Base-by-base conservation (phyloP, 2,888 invertebrate species). In the Cheilosia pagana region DNA sequence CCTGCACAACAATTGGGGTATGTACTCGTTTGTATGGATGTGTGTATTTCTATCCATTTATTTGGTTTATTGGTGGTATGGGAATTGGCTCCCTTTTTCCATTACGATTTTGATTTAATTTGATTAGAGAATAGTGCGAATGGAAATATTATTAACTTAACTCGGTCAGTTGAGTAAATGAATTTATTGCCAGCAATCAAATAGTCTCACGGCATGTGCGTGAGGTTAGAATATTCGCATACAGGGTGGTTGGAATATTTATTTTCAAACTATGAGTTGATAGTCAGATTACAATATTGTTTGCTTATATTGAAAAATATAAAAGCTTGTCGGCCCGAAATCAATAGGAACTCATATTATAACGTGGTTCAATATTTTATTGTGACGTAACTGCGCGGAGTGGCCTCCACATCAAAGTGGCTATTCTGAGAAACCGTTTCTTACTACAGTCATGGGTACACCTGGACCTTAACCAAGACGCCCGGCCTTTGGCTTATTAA, bases 101-200 rank as follows among this genome's bases (percentile, higher is more conserved):
- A 90, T 91, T 91, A 90, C 88, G 87, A 87, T 74, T 90, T 89
- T 90, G 91, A 91, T 91, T 91, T 91, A 91, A 91, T 91, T 91
- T 90, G 91, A 90, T 90, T 89, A 89, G 91, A 91, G 91, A 90
- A 90, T 89, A 88, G 89, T 88, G 87, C 82, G 86, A 82, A 87
- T 83, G 79, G 68, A 74, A 83, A 79, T 79, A 79, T 83, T 78
- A 83, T 83, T 83, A 74, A 83, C 72, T 74, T 63, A 68, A 68
- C 74, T 74, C 39, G 25, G 63, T 68, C 21, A 43, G 43, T 68
- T 55, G 74, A 57, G 78, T 67, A 65, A 71, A 71, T 81, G 48
- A 85, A 81, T 85, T 85, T 75, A 76, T 85, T 81, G 75, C 79
- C 35, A 39, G 81, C 71, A 85, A 81, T 85, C 81, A 85, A 85